Conservation (phyloP, 2,888 invertebrate species). For the Orthonevra nobilis region DNA sequence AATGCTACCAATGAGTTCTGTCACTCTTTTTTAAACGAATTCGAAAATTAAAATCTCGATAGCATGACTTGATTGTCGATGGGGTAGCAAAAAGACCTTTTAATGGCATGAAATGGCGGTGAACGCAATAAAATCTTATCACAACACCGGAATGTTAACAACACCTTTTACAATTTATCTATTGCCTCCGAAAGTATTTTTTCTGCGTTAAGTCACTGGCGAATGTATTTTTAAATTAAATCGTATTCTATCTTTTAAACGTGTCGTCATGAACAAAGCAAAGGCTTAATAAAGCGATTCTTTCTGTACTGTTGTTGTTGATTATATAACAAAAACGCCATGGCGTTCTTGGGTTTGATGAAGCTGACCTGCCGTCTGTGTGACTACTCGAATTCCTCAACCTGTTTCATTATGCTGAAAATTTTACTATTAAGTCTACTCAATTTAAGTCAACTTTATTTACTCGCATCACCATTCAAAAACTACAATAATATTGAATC, state of each 20-base stretch:
- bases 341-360: constrained; percentile 3
- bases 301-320: no score
- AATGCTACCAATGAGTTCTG: constrained; percentile 16
- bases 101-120: constrained; percentile 17
- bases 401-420: no score
- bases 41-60: constrained; percentile 29
- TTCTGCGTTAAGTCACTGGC: constrained; percentile 3
- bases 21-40: constrained; percentile 38
- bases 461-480: no score
- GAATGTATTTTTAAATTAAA: constrained; percentile 18
- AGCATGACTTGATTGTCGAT: background rate
- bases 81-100: constrained; percentile 23
- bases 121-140: constrained; percentile 29
- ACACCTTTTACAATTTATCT: constrained; percentile 40
- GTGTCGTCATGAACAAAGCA: constrained; percentile 1
- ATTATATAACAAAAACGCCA: no score
- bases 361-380: background rate
- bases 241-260: constrained; percentile 9
- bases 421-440: no score
- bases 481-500: no score
- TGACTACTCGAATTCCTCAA: background rate
- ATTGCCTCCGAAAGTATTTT: constrained; percentile 29
- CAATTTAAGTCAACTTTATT: no score
- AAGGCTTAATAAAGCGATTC: no score
- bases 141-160: constrained; percentile 29